These are phyloP conservation scores for Sardina pilchardus DNA, from an alignment of 2,113 vertebrate species.

Conservation along the genomic window DNA sequence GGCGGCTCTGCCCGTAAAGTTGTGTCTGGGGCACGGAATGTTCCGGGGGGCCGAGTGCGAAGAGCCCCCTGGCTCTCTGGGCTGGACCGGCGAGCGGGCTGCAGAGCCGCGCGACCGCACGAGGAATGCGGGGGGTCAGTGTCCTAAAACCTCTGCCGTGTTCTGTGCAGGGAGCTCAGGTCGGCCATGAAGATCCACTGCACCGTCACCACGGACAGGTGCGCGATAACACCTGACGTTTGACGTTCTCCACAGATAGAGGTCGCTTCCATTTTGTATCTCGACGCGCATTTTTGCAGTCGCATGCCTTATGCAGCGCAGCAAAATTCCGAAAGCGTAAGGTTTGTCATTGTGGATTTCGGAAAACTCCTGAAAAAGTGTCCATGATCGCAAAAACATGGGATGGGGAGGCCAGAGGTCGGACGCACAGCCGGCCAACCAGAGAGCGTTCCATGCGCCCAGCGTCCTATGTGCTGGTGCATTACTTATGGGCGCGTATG, in stretches of 20 bases:
- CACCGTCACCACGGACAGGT: neutral
- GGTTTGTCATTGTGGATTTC: neutral
- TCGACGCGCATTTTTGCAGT: neutral
- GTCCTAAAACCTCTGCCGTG: neutral
- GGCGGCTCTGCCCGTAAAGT: slow-evolving; percentile 24
- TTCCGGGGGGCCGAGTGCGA: slow-evolving; percentile 28
- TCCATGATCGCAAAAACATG: neutral
- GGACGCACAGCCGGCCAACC: neutral
- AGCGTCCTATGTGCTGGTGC: neutral
- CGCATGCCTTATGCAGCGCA: neutral
- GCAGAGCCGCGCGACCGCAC: neutral
- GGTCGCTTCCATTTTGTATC: neutral
- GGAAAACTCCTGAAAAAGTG: neutral
- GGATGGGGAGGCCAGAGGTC: neutral
- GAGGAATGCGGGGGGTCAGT: neutral
- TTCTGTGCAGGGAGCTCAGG: neutral
- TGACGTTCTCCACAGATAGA: neutral
- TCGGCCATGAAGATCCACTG: neutral
- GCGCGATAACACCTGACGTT: neutral
- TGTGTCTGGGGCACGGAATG: slow-evolving; percentile 37
- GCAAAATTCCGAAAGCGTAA: neutral
- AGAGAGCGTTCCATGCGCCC: neutral
- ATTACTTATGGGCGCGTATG: neutral
- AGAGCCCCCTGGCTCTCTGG: slow-evolving; percentile 5
- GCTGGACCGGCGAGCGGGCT: neutral